phyloP scores from a whole-genome alignment of 2,888 invertebrate species.

The Xylota sylvarum region DNA sequence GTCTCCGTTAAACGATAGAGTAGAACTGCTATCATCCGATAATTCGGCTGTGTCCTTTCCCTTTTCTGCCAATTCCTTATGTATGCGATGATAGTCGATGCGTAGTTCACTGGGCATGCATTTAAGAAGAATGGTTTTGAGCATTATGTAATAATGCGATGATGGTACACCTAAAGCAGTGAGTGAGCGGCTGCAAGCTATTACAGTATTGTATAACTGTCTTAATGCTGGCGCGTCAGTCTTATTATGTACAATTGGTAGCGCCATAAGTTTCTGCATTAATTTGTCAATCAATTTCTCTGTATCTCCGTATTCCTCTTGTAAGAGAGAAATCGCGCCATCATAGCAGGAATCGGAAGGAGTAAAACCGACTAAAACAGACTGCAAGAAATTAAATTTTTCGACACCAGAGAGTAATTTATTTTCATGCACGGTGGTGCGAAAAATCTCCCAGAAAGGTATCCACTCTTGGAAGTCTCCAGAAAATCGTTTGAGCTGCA shows the following conservation, averaged over 20 bases:
- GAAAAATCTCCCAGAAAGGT: too few relatives aligned
- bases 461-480: too few relatives aligned
- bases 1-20: conserved; percentile 24
- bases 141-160: conserved; percentile 33
- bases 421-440: conserved; percentile 39
- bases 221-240: conserved; percentile 5
- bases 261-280: conserved; percentile 34
- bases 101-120: conserved; percentile 27
- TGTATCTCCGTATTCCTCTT: conserved; percentile 43
- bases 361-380: conserved; percentile 34
- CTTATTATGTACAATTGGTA: conserved; percentile 5
- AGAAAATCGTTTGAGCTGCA: too few relatives aligned
- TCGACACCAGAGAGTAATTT: conserved; percentile 18
- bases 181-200: conserved; percentile 21
- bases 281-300: conserved; percentile 36
- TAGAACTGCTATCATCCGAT: conserved; percentile 30
- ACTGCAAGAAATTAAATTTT: conserved; percentile 50
- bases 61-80: conserved; percentile 2
- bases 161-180: conserved; percentile 26
- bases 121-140: conserved; percentile 3
- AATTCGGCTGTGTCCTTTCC: neutral
- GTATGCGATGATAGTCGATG: conserved; percentile 6
- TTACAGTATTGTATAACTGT: conserved; percentile 20
- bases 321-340: conserved; percentile 36
- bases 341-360: conserved; percentile 40